phyloP scores from a whole-genome alignment of 2,888 invertebrate genomes.

The Epinotia nisella region DNA sequence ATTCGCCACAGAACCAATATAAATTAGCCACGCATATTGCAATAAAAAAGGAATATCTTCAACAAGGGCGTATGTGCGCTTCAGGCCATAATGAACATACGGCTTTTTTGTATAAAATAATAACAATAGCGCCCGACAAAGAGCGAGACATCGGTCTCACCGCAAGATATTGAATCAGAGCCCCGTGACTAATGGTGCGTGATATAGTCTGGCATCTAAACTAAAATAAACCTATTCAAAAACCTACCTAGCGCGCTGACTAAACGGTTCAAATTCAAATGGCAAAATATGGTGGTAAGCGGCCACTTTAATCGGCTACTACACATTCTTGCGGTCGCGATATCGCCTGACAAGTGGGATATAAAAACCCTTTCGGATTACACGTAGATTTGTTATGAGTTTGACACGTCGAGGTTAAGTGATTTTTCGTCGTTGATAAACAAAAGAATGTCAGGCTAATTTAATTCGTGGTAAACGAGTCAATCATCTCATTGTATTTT shows the following conservation, averaged over 20 bases:
- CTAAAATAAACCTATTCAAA: background rate
- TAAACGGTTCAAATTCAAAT: background rate
- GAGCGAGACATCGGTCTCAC: conserved; percentile 51
- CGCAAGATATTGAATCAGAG: conserved; percentile 61
- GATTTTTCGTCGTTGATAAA: conserved; percentile 24
- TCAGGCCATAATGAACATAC: conserved; percentile 5
- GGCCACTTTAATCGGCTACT: conserved; percentile 6
- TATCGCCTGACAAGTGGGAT: conserved; percentile 50
- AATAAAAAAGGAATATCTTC: conserved; percentile 59
- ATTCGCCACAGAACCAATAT: conserved; percentile 63
- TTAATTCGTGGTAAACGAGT: conserved; percentile 9
- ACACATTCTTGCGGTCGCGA: conserved; percentile 66
- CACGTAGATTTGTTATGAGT: conserved; percentile 40
- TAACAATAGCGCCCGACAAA: conserved; percentile 58
- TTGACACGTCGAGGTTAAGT: conserved; percentile 27
- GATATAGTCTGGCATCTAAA: conserved; percentile 44
- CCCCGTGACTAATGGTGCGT: conserved; percentile 51
- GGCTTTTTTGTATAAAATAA: conserved; percentile 36
- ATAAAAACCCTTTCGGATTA: conserved; percentile 42
- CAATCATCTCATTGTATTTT: conserved; percentile 27
- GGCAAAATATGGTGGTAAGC: conserved; percentile 1
- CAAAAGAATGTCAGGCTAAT: conserved; percentile 13
- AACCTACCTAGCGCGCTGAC: background rate
- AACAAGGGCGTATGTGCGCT: conserved; percentile 13
- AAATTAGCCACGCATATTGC: conserved; percentile 63